Evolutionary conservation across 23 tunicate genomes (phyloP).

Genomic region (Phallusia fumigata): DNA sequence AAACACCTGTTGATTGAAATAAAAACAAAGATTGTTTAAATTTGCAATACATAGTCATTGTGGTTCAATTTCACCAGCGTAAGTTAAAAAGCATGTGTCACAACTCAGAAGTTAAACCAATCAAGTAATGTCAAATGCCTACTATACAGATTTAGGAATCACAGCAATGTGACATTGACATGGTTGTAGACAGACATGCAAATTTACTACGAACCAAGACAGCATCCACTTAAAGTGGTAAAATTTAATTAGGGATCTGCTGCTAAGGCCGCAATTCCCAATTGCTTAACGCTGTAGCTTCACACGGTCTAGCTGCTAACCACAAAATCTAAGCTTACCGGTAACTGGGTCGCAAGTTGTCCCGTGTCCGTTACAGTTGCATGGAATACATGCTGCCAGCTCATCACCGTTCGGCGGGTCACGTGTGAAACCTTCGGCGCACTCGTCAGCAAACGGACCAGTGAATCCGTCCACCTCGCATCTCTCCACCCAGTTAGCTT

Average conservation of each 20-base stretch:
- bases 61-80: too few relatives aligned
- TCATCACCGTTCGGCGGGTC: conserved; percentile 85
- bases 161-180: too few relatives aligned
- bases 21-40: too few relatives aligned
- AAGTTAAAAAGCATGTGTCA: too few relatives aligned
- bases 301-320: background rate
- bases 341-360: conserved; percentile 69
- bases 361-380: conserved; percentile 87
- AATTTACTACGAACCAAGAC: too few relatives aligned
- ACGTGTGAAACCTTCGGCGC: conserved; percentile 82
- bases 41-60: too few relatives aligned
- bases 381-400: conserved; percentile 70
- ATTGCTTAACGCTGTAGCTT: background rate
- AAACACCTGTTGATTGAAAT: conserved; percentile 44
- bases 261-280: background rate
- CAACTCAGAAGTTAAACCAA: too few relatives aligned
- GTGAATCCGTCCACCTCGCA: conserved; percentile 50
- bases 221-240: background rate
- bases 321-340: conserved; percentile 25
- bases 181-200: too few relatives aligned
- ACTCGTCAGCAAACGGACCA: conserved; percentile 51
- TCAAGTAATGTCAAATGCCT: too few relatives aligned
- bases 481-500: conserved; percentile 91
- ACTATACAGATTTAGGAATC: too few relatives aligned
- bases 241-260: background rate